Conservation (phyloP, 2,797 vertebrate species). For the Cossypha dichroa region DNA sequence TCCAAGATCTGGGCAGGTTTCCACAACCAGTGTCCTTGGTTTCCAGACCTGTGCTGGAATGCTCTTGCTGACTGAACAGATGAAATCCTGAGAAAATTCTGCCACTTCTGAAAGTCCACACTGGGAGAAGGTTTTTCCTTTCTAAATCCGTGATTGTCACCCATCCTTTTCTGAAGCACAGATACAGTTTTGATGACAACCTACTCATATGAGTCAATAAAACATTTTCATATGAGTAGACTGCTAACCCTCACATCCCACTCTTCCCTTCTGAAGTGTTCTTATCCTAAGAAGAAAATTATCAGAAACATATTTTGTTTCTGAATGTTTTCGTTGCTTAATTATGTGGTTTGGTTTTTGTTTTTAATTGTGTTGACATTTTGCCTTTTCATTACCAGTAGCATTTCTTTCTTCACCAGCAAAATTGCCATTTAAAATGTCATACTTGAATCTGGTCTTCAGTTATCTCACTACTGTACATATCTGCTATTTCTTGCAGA, state of each 20-base stretch:
- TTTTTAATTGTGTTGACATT: not conserved
- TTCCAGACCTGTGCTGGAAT: not conserved
- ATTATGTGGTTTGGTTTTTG: not conserved
- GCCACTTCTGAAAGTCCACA: not conserved
- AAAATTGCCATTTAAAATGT: not conserved
- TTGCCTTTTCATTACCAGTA: not conserved
- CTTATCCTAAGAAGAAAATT: not conserved
- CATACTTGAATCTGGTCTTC: not conserved
- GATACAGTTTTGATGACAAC: not conserved
- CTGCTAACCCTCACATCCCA: not conserved
- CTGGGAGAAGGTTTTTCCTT: not conserved
- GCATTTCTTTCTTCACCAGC: not conserved
- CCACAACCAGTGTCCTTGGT: not conserved
- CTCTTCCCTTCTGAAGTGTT: not conserved
- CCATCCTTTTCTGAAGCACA: not conserved
- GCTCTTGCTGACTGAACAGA: not conserved
- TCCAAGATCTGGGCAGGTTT: not conserved
- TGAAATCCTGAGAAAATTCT: not conserved
- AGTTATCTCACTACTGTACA: not conserved
- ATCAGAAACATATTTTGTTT: not conserved
- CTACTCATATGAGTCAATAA: slow-evolving; percentile 13
- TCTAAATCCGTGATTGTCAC: not conserved
- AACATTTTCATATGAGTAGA: not conserved
- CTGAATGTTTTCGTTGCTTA: not conserved
- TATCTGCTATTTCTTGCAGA: not conserved